Evolutionary conservation across 2,113 vertebrate species (phyloP).

Genomic region (Tetrax tetrax): DNA sequence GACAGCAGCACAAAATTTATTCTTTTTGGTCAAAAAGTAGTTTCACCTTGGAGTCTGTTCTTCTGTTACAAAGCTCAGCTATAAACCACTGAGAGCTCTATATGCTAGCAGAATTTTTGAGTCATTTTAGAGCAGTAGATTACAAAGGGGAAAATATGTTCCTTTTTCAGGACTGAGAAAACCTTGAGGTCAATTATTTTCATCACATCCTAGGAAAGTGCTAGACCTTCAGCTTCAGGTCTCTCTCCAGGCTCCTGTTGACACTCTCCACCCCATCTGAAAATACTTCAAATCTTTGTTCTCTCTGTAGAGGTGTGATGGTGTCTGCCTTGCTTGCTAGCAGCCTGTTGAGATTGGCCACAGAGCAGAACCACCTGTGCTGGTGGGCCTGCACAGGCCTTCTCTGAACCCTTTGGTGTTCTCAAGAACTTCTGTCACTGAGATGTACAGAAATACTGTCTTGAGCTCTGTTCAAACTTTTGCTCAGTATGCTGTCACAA

Average conservation of each 20-base stretch:
- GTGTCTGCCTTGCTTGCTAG: not conserved
- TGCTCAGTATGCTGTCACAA: not conserved
- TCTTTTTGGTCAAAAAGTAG: not conserved
- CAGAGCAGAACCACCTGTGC: not conserved
- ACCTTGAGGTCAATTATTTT: not conserved
- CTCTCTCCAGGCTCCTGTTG: not conserved
- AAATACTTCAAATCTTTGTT: not conserved
- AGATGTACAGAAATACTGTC: not conserved
- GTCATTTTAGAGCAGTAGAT: not conserved
- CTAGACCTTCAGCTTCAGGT: not conserved
- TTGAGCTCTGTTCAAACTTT: not conserved
- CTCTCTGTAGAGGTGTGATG: not conserved
- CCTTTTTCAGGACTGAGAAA: not conserved
- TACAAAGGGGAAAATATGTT: not conserved
- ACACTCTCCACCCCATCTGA: not conserved
- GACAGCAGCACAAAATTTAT: not conserved
- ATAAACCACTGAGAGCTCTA: not conserved
- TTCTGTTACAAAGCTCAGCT: not conserved
- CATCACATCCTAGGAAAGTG: not conserved
- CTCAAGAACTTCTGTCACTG: not conserved
- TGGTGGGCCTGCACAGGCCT: not conserved
- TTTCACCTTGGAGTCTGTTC: not conserved
- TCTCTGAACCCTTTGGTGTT: not conserved
- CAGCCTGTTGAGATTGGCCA: not conserved
- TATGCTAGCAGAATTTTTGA: not conserved